Conservation (phyloP, 2,797 vertebrate genomes). For the Crossoptilon crossoptilon region DNA sequence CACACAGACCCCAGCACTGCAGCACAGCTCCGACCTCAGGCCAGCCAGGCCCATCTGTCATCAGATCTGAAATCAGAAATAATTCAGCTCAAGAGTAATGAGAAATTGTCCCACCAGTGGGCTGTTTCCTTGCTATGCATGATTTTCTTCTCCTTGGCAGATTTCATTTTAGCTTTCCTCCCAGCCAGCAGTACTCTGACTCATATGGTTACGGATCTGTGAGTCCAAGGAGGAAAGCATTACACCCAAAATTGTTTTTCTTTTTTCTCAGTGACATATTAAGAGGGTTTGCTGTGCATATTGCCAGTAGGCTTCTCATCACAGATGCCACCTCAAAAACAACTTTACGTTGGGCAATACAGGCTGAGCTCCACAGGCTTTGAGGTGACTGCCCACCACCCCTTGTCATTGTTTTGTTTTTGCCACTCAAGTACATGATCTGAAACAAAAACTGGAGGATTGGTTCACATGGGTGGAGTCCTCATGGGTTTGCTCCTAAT, state of each 20-base stretch:
- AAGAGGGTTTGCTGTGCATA: not conserved
- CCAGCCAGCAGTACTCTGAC: slow-evolving; percentile 18
- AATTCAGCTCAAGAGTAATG: not conserved
- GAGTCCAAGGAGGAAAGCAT: slow-evolving; percentile 20
- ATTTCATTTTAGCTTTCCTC: slow-evolving; percentile 29
- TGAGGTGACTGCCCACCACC: not conserved
- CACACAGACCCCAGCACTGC: not conserved
- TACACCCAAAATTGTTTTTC: slow-evolving; percentile 11
- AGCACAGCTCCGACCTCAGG: not conserved
- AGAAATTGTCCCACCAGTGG: not conserved
- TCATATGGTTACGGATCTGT: not conserved
- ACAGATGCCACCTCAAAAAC: not conserved
- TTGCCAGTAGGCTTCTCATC: not conserved
- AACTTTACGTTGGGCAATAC: not conserved
- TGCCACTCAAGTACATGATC: not conserved
- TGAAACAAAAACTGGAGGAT: not conserved
- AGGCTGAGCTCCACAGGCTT: not conserved
- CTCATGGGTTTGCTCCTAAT: slow-evolving; percentile 16
- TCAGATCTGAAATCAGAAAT: not conserved
- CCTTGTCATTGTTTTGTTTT: not conserved
- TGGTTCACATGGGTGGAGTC: slow-evolving; percentile 3
- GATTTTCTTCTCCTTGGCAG: not conserved
- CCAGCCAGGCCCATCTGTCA: not conserved
- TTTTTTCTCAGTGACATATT: not conserved
- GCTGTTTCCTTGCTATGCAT: not conserved